Evolutionary conservation across 2,113 vertebrate genomes (phyloP), one percentile per base, ranked within the genome.

Genomic region (Canis aureus): DNA sequence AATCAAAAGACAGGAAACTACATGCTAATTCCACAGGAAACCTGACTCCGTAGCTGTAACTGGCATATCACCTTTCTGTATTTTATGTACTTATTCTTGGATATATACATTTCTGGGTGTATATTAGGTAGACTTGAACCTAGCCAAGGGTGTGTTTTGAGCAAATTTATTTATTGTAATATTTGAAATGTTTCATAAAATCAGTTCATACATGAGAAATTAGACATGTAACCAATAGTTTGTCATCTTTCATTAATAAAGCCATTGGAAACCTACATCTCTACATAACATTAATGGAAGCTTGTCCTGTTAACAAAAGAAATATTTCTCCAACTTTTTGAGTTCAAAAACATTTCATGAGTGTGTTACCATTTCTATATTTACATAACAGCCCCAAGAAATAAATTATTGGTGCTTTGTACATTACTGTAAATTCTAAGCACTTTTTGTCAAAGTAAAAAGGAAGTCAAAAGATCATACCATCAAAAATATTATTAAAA

Each of bases 401-500:
- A 85, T 53, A 79, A 83, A 67, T 67, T 51, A 90, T 43, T 64
- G 20, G 38, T 89, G 25, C 51, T 83, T 88, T 67, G 11, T 82
- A 29, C 55, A 8, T 67, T 23, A 89, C n/a, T 83, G 3, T 83
- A 82, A 92, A 88, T 57, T 94, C 35, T 80, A 38, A 71, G 53
- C 8, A 71, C n/a, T 60, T 92, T 67, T n/a, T 76, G 74, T 80
- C 83, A 92, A 88, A 88, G 64, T 81, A 43, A 89, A 92, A 89
- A 89, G 82, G 51, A 93, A 84, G 59, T 74, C 62, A 81, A 88
- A 69, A 59, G 59, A 51, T 87, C 62, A 84, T 64, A 35, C 53
- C 22, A 81, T 94, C 38, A 62, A 89, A 89, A 78, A 78, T 32
- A 59, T 88, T 96, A 88, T 67, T 82, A 76, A 92, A 69, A 55